A percentile compares a stretch with the other conserved stretches of the same genome.
These are phyloP conservation scores for Alsophila aescularia DNA, from an alignment of 2,888 invertebrate genomes.

Conservation along the genomic window DNA sequence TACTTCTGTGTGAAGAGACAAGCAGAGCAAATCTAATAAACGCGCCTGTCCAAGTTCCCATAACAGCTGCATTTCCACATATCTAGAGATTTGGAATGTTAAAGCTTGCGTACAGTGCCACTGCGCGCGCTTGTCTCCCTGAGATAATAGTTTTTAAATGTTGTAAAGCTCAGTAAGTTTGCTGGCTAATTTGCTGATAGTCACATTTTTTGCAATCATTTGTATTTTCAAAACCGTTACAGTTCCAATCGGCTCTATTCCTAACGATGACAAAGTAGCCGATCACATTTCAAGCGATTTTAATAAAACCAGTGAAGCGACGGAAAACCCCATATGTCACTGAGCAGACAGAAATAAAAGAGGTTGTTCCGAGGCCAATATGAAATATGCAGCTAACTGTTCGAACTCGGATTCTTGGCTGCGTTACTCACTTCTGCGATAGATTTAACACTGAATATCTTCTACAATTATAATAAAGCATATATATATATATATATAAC, in stretches of 20 bases:
- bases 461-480: too few species aligned
- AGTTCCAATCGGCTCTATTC: background rate
- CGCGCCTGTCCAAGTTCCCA: too few species aligned
- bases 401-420: conserved; percentile 54
- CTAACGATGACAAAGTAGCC: conserved; percentile 6
- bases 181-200: too few species aligned
- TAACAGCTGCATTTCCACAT: too few species aligned
- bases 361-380: conserved; percentile 49
- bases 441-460: conserved; percentile 40
- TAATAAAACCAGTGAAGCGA: conserved; percentile 45
- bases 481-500: conserved; percentile 22
- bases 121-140: too few species aligned
- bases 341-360: conserved; percentile 72
- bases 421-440: conserved; percentile 57
- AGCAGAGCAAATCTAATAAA: too few species aligned
- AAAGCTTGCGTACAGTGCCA: too few species aligned
- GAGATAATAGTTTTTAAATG: too few species aligned
- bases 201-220: background rate
- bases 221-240: background rate
- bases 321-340: conserved; percentile 60
- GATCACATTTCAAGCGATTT: conserved; percentile 36
- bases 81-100: too few species aligned
- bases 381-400: conserved; percentile 71
- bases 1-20: too few species aligned
- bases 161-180: too few species aligned